Percentiles rank a stretch among this genome's conserved stretches.
phyloP scores from a whole-genome alignment of 1,140 invertebrate genomes.

The Sinella curviseta region DNA sequence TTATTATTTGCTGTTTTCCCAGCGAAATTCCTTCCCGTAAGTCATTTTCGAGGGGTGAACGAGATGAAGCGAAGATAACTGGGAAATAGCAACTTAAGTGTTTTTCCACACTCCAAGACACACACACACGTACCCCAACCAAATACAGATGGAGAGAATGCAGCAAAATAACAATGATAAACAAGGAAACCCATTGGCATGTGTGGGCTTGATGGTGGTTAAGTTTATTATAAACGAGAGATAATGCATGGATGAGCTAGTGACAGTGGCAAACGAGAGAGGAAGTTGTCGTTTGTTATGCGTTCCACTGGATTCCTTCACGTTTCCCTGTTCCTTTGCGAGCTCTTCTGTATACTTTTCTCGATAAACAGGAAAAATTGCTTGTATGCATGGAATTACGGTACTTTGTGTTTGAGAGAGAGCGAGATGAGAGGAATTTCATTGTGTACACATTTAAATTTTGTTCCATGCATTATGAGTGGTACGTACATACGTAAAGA shows the following conservation, averaged over 20 bases:
- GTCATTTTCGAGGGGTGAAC: not conserved
- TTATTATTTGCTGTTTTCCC: not conserved
- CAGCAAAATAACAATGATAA: not conserved
- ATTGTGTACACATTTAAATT: no score
- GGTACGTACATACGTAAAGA: no score
- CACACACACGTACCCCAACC: not conserved
- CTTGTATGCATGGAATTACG: not conserved
- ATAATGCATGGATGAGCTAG: constrained; percentile 20
- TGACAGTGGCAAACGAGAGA: not conserved
- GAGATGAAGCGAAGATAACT: constrained; percentile 20
- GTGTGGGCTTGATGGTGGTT: constrained; percentile 1
- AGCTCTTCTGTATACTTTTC: not conserved
- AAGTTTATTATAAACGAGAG: constrained; percentile 19
- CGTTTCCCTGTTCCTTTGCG: not conserved
- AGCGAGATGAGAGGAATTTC: no score
- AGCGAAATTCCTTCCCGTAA: not conserved
- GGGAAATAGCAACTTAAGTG: constrained; percentile 15
- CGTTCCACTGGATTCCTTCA: not conserved
- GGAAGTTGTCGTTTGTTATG: constrained; percentile 3
- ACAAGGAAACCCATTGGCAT: not conserved
- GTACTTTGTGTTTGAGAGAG: no score
- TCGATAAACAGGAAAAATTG: not conserved
- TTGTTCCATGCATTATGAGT: no score
- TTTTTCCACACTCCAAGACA: not conserved
- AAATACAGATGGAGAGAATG: not conserved